Conservation (phyloP, 2,888 invertebrate genomes). For the Opisthograptis luteolata region DNA sequence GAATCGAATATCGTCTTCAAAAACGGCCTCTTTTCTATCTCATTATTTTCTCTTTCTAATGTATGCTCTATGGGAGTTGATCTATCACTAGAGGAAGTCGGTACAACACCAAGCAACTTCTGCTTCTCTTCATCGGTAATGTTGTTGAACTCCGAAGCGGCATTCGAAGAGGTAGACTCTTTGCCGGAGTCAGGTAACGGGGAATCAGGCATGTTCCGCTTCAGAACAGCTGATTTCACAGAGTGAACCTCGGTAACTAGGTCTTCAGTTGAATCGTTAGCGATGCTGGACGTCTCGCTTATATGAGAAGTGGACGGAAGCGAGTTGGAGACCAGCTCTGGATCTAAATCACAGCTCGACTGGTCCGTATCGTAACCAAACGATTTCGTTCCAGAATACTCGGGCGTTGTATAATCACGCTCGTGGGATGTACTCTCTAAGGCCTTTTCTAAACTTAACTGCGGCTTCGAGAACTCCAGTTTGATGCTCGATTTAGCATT, state of each 20-base stretch:
- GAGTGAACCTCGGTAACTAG: conserved; percentile 70
- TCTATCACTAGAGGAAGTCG: conserved; percentile 50
- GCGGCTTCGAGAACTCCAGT: conserved; percentile 88
- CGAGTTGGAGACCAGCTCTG: conserved; percentile 77
- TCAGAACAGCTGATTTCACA: conserved; percentile 47
- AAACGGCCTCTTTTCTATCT: conserved; percentile 89
- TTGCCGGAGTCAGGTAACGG: conserved; percentile 77
- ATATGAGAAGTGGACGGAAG: conserved; percentile 81
- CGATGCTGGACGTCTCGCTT: conserved; percentile 77
- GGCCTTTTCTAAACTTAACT: conserved; percentile 90
- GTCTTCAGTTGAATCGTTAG: conserved; percentile 79
- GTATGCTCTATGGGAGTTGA: conserved; percentile 58
- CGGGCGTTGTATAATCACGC: conserved; percentile 76
- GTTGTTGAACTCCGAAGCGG: conserved; percentile 85
- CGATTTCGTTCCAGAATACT: conserved; percentile 64
- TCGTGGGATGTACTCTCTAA: conserved; percentile 81
- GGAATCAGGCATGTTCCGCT: conserved; percentile 78
- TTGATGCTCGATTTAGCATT: conserved; percentile 83
- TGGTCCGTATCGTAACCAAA: conserved; percentile 78
- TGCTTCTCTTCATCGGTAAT: conserved; percentile 98
- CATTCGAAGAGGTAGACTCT: conserved; percentile 70
- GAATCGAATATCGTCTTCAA: conserved; percentile 94
- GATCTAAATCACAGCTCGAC: conserved; percentile 79
- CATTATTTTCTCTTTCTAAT: conserved; percentile 66
- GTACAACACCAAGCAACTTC: conserved; percentile 69